Percentiles rank a stretch among this genome's conserved stretches.
These are phyloP conservation scores for Stomorhina lunata DNA, from an alignment of 2,888 invertebrate species.

Conservation along the genomic window DNA sequence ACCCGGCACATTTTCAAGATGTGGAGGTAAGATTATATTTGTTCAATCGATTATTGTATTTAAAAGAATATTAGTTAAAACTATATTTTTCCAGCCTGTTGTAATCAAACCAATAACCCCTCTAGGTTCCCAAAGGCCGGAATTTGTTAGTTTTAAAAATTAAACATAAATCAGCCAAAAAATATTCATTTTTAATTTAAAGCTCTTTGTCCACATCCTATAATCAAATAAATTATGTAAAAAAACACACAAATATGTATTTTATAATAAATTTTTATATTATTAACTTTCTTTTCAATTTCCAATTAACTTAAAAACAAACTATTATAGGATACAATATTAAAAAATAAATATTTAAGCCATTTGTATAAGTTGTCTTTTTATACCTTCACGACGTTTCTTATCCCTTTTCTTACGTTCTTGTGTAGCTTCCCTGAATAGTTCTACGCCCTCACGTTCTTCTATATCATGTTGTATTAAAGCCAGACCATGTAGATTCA, in stretches of 20 bases:
- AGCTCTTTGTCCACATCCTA: not conserved
- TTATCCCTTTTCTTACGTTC: conserved; percentile 84
- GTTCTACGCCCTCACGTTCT: conserved; percentile 86
- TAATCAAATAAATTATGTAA: not conserved
- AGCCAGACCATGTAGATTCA: conserved; percentile 90
- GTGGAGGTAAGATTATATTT: conserved; percentile 71
- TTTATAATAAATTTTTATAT: conserved; percentile 62
- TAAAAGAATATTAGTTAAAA: not conserved
- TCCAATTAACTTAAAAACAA: conserved; percentile 13
- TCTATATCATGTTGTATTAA: conserved; percentile 89
- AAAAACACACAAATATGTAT: conserved; percentile 15
- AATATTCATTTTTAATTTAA: not conserved
- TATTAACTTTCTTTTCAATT: conserved; percentile 35
- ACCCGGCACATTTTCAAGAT: conserved; percentile 80
- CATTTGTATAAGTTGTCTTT: conserved; percentile 74
- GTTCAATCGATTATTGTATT: not conserved
- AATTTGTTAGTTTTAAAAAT: conserved; percentile 71
- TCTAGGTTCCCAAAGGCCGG: conserved; percentile 75
- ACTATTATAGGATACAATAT: conserved; percentile 1
- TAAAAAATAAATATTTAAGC: conserved; percentile 35
- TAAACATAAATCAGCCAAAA: conserved; percentile 48
- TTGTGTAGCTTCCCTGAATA: conserved; percentile 88
- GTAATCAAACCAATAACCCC: conserved; percentile 54
- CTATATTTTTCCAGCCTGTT: conserved; percentile 61
- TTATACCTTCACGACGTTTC: conserved; percentile 72